Conservation (phyloP, 2,888 invertebrate genomes). For the Callimorpha dominula region DNA sequence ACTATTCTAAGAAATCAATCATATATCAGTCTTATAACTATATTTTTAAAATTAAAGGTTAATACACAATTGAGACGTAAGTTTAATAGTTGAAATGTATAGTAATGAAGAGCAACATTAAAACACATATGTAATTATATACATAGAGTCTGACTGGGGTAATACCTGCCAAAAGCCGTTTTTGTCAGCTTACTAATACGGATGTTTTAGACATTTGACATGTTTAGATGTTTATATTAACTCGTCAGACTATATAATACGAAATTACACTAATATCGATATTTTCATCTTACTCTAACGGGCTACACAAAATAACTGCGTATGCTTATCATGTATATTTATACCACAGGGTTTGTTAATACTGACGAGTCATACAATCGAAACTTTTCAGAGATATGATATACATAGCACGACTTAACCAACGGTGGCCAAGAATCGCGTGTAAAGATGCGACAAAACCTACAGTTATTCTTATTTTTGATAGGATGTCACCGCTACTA, state of each 20-base stretch:
- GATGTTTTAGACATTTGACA: not conserved
- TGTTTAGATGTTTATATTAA: not conserved
- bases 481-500: constrained; percentile 23
- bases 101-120: constrained; percentile 56
- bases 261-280: constrained; percentile 62
- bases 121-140: constrained; percentile 54
- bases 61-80: constrained; percentile 57
- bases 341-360: constrained; percentile 82
- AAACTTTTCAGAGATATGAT: constrained; percentile 80
- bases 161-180: constrained; percentile 1
- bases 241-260: constrained; percentile 36
- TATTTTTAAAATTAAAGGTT: constrained; percentile 65
- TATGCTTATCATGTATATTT: constrained; percentile 69
- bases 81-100: constrained; percentile 54
- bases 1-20: constrained; percentile 67
- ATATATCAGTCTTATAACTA: constrained; percentile 84
- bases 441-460: constrained; percentile 27
- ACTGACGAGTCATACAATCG: constrained; percentile 78
- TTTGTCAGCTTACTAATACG: not conserved
- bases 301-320: constrained; percentile 69
- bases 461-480: constrained; percentile 19
- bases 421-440: constrained; percentile 31
- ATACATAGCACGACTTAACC: constrained; percentile 58
- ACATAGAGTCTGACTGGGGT: constrained; percentile 8
- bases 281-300: constrained; percentile 72